Evolutionary conservation across 1,140 invertebrate species (phyloP), one percentile per base, ranked within the genome.

Genomic region (Solen grandis): DNA sequence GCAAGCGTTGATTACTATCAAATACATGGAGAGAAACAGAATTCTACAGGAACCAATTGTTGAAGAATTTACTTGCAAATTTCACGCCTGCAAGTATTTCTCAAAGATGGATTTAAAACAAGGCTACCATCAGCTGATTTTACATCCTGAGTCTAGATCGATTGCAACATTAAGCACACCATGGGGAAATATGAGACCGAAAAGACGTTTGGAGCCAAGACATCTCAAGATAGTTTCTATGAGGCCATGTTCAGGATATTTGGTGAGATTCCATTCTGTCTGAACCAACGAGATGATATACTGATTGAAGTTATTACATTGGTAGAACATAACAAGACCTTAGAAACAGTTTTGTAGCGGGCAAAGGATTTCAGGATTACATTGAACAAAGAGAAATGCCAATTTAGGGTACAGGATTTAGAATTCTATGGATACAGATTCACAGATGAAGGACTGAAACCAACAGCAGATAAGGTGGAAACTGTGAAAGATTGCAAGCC

Each of bases 391-490:
- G 74, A 82, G 16, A 87, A 88, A 66, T 84, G 83, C 57, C 41
- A 86, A 38, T 81, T 84, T 54, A 80, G 73, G 10, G 57, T 80
- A 19, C n/a, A 55, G 16, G 77, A 85, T 29, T 50, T 85, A 10
- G 55, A 81, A 52, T 88, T 85, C 52, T 85, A 68, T 52, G 86
- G 84, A 25, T 70, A 85, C 10, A 38, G 35, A 36, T 85, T 88
- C 59, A 82, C 74, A 25, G 57, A 63, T 22, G 33, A 84, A 36
- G 84, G 85, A 55, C 52, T 89, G 14, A 73, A 81, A 63, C 84
- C 81, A 22, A 76, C 80, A 29, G 19, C 50, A 13, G 75, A 70
- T 3, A 90, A 89, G 77, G 78, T 87, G 0, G 22, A 63, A 54
- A 70, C 85, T 29, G 88, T 82, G 29, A 77, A 84, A 35, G 60